These are phyloP conservation scores for Nannoperca obscura DNA, from an alignment of 2,797 vertebrate species.

Conservation along the genomic window DNA sequence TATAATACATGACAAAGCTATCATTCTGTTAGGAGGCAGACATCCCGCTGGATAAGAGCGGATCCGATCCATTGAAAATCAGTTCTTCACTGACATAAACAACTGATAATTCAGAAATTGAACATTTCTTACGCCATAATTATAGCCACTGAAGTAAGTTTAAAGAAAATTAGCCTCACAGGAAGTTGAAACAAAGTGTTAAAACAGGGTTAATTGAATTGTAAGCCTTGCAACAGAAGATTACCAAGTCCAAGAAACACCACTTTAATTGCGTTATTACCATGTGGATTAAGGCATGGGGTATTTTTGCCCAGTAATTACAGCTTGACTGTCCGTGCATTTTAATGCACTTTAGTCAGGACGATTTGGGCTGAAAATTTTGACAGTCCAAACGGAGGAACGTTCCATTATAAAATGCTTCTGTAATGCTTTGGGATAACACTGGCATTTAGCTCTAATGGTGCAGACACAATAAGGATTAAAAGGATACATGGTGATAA, in stretches of 20 bases:
- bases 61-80: conserved; percentile 61
- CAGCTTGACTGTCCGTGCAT: conserved; percentile 76
- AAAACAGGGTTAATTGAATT: conserved; percentile 89
- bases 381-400: conserved; percentile 64
- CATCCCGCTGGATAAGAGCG: conserved; percentile 42
- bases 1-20: conserved; percentile 38
- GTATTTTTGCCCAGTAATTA: conserved; percentile 85
- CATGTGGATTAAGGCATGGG: conserved; percentile 84
- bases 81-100: conserved; percentile 70
- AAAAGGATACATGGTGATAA: conserved; percentile 64
- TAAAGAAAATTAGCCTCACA: conserved; percentile 84
- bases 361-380: conserved; percentile 66
- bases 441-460: conserved; percentile 56
- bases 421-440: conserved; percentile 61
- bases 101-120: conserved; percentile 76
- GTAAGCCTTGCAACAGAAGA: conserved; percentile 86
- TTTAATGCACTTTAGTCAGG: conserved; percentile 77
- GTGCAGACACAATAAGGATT: conserved; percentile 63
- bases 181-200: conserved; percentile 87
- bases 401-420: conserved; percentile 61
- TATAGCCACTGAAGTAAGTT: conserved; percentile 79
- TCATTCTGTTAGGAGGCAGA: conserved; percentile 36
- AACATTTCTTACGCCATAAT: conserved; percentile 77
- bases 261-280: conserved; percentile 87
- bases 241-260: conserved; percentile 84